Conservation (phyloP, 2,888 invertebrate species). For the Byasa hedistus region DNA sequence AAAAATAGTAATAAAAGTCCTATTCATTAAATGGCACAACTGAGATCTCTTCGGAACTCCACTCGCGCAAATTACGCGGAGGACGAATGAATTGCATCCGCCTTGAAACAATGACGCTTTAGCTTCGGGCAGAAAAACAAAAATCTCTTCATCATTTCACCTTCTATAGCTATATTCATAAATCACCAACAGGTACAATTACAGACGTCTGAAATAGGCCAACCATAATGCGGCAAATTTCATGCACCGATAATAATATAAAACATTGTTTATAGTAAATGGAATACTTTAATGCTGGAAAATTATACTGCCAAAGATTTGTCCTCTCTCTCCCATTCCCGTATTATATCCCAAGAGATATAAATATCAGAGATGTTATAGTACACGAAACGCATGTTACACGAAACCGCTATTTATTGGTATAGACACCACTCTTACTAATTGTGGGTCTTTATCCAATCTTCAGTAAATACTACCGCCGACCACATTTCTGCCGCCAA, state of each 20-base stretch:
- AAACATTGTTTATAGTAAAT: not conserved
- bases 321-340: no score
- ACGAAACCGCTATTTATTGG: no score
- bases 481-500: no score
- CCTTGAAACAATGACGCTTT: constrained; percentile 73
- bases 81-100: constrained; percentile 77
- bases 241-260: not conserved
- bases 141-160: constrained; percentile 64
- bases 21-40: constrained; percentile 51
- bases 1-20: constrained; percentile 34
- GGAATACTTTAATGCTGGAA: not conserved
- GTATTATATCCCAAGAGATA: no score
- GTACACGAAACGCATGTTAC: no score
- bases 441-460: no score
- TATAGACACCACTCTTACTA: no score
- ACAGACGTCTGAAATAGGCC: constrained; percentile 14
- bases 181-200: constrained; percentile 14
- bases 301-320: not conserved
- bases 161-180: constrained; percentile 47
- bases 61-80: constrained; percentile 75
- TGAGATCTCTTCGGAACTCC: constrained; percentile 71
- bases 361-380: no score
- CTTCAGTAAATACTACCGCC: no score
- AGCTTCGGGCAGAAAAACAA: constrained; percentile 62
- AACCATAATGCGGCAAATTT: constrained; percentile 4